Percentiles rank a stretch among this genome's conserved stretches.
Conservation (phyloP, 1,140 invertebrate species). For the Lithobius niger region DNA sequence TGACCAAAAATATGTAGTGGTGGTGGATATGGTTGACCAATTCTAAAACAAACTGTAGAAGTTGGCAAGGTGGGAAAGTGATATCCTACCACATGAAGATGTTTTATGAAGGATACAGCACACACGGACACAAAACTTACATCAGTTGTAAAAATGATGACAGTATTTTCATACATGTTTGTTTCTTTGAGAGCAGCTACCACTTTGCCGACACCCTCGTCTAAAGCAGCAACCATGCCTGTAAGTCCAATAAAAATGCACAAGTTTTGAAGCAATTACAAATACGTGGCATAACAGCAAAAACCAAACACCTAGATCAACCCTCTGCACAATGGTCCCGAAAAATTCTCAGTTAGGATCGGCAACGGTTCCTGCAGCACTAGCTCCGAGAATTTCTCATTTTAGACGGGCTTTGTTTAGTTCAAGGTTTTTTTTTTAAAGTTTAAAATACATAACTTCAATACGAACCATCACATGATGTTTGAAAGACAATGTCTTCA, state of each 20-base stretch:
- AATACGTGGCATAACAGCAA: background rate
- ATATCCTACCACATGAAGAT: background rate
- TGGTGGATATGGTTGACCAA: background rate
- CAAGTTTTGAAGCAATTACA: background rate
- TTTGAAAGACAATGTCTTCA: too few species aligned
- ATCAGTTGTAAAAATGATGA: slow-evolving; percentile 34
- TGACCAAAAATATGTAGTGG: background rate
- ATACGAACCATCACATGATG: too few species aligned
- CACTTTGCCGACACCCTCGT: slow-evolving; percentile 33
- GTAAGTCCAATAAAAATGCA: slow-evolving; percentile 11
- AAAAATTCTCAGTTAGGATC: too few species aligned
- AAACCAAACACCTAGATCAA: background rate
- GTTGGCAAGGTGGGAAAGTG: background rate
- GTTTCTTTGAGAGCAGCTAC: slow-evolving; percentile 30
- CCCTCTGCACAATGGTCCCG: background rate
- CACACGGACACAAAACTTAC: slow-evolving; percentile 16
- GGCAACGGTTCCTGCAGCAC: too few species aligned
- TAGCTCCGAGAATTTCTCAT: too few species aligned
- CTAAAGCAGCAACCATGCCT: slow-evolving; percentile 33
- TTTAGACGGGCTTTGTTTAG: too few species aligned
- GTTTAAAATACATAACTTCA: too few species aligned
- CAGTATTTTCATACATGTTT: slow-evolving; percentile 35
- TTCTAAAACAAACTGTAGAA: background rate
- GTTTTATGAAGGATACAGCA: slow-evolving; percentile 19
- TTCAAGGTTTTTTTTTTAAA: too few species aligned